These are phyloP conservation scores for Tychaedon coryphoeus DNA, from an alignment of 2,113 vertebrate species.

Conservation along the genomic window DNA sequence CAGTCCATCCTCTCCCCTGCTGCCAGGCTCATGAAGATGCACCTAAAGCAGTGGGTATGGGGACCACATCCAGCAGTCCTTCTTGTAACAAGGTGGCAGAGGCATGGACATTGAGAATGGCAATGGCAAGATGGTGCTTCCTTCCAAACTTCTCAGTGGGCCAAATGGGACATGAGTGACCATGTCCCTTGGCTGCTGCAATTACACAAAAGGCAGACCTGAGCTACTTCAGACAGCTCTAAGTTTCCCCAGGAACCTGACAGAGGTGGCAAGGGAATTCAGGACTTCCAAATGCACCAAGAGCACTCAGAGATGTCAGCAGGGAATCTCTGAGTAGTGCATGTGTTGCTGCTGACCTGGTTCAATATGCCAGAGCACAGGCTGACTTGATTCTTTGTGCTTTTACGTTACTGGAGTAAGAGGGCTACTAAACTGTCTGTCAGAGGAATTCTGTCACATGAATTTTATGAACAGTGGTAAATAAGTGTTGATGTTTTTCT, in stretches of 20 bases:
- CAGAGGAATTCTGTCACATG: background rate
- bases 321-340: background rate
- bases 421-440: background rate
- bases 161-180: background rate
- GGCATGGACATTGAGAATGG: accelerated
- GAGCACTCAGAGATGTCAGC: background rate
- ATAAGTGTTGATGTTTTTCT: slow-evolving; percentile 47
- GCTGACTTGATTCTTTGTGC: background rate
- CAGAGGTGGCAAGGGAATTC: background rate
- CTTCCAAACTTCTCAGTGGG: background rate
- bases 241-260: background rate
- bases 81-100: background rate
- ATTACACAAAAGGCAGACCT: background rate
- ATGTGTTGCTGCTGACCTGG: background rate
- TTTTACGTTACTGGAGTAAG: background rate
- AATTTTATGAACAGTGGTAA: slow-evolving; percentile 42
- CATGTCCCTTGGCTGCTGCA: background rate
- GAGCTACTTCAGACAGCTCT: background rate
- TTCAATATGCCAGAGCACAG: background rate
- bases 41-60: background rate
- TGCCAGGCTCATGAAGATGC: background rate
- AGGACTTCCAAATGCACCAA: background rate
- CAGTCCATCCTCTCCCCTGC: background rate
- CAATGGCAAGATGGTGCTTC: background rate
- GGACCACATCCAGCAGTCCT: background rate